These are phyloP conservation scores for Leucozona laternaria DNA, from an alignment of 2,888 invertebrate genomes.

Conservation along the genomic window DNA sequence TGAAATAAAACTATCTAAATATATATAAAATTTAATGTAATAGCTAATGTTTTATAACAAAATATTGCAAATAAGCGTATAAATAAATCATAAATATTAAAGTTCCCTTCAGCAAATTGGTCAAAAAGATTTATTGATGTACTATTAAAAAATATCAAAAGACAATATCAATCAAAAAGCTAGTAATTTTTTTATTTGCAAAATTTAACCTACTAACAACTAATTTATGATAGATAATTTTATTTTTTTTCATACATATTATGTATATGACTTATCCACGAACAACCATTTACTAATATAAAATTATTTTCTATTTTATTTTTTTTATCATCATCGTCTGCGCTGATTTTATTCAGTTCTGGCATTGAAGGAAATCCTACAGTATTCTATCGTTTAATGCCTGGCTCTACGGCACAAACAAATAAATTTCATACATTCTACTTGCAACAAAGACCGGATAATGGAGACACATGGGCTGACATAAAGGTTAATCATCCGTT, in stretches of 20 bases:
- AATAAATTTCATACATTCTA: slow-evolving; percentile 98
- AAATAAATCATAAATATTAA: too few species aligned
- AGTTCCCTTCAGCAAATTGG: too few species aligned
- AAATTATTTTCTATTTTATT: slow-evolving; percentile 35
- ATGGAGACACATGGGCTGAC: slow-evolving; percentile 97
- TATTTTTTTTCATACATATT: background rate
- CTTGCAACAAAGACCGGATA: slow-evolving; percentile 96
- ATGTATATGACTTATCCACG: too few species aligned
- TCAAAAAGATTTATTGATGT: too few species aligned
- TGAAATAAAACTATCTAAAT: too few species aligned
- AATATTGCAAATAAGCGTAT: too few species aligned
- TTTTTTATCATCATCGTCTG: slow-evolving; percentile 75
- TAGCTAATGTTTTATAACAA: too few species aligned
- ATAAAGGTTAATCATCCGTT: slow-evolving; percentile 98
- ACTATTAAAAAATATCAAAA: too few species aligned
- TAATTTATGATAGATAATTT: background rate
- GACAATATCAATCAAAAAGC: background rate
- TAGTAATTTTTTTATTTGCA: slow-evolving; percentile 37
- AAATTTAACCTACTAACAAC: slow-evolving; percentile 24
- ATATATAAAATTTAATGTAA: too few species aligned
- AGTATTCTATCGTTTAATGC: slow-evolving; percentile 97
- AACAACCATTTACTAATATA: slow-evolving; percentile 48
- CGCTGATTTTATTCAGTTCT: slow-evolving; percentile 87
- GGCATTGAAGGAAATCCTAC: slow-evolving; percentile 98
- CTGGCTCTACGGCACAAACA: slow-evolving; percentile 97